Evolutionary conservation across 2,888 invertebrate genomes (phyloP).

Genomic region (Thecocarcelia acutangulata): DNA sequence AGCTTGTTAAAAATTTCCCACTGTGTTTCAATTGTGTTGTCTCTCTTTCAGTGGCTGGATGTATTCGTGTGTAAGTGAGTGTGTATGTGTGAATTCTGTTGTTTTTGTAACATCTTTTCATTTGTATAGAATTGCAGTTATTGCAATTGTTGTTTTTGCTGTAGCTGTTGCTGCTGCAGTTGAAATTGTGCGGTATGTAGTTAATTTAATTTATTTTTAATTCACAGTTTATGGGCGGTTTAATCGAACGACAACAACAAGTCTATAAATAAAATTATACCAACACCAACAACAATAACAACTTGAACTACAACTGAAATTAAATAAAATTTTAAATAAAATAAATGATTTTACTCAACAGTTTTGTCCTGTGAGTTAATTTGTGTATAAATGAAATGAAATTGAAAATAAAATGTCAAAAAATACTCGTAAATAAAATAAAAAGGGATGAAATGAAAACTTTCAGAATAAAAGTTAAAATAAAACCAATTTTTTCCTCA

Average conservation of each 20-base stretch:
- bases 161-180: constrained; percentile 37
- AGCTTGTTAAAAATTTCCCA: constrained; percentile 61
- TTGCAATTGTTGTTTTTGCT: constrained; percentile 17
- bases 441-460: not conserved
- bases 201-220: constrained; percentile 66
- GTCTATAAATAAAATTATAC: constrained; percentile 48
- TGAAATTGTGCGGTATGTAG: constrained; percentile 53
- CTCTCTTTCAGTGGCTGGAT: not conserved
- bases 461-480: not conserved
- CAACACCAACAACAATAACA: constrained; percentile 15
- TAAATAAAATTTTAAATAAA: constrained; percentile 57
- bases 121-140: constrained; percentile 10
- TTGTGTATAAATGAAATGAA: constrained; percentile 32
- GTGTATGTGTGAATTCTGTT: not conserved
- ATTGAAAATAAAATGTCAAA: constrained; percentile 23
- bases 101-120: constrained; percentile 37
- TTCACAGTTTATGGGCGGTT: constrained; percentile 67
- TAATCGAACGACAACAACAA: constrained; percentile 54
- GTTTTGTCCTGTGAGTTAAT: constrained; percentile 34
- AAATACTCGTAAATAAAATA: constrained; percentile 7
- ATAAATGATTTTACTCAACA: constrained; percentile 43
- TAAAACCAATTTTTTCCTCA: too few species aligned
- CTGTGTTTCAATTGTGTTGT: constrained; percentile 35
- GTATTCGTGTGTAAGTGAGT: not conserved
- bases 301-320: constrained; percentile 20